Conservation (phyloP, 1,140 invertebrate genomes). For the Drosophila tristis region DNA sequence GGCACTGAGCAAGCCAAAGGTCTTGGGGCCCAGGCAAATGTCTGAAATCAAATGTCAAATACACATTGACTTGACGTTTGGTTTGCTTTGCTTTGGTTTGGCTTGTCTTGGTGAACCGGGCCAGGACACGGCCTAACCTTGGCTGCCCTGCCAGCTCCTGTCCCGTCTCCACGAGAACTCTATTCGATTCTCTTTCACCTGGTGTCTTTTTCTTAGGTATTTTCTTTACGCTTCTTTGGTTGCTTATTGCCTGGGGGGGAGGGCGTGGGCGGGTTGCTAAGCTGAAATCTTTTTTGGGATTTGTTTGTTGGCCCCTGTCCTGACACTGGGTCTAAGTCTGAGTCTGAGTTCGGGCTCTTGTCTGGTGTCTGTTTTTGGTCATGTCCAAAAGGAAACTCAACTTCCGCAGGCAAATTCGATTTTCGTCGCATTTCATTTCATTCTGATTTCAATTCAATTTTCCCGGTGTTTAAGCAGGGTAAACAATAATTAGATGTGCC, state of each 20-base stretch:
- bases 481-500: slow-evolving; percentile 80
- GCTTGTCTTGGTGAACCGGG: slow-evolving; percentile 46
- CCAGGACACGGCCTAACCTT: slow-evolving; percentile 66
- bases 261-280: slow-evolving; percentile 27
- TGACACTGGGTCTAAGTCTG: slow-evolving; percentile 17
- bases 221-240: slow-evolving; percentile 66
- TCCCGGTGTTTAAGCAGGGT: slow-evolving; percentile 74
- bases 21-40: slow-evolving; percentile 31
- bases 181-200: slow-evolving; percentile 49
- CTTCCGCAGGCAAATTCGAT: slow-evolving; percentile 76
- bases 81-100: not conserved
- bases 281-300: slow-evolving; percentile 75
- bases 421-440: slow-evolving; percentile 71
- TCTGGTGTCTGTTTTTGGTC: slow-evolving; percentile 21
- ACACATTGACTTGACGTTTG: slow-evolving; percentile 67
- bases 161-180: slow-evolving; percentile 8
- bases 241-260: slow-evolving; percentile 56
- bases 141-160: slow-evolving; percentile 24
- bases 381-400: slow-evolving; percentile 37
- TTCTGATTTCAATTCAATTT: slow-evolving; percentile 79
- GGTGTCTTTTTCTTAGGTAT: slow-evolving; percentile 34
- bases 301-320: slow-evolving; percentile 50
- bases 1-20: slow-evolving; percentile 22
- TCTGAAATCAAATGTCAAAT: slow-evolving; percentile 77
- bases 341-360: slow-evolving; percentile 2